Base-by-base conservation (phyloP, 2,888 invertebrate genomes). In the Melolontha melolontha region DNA sequence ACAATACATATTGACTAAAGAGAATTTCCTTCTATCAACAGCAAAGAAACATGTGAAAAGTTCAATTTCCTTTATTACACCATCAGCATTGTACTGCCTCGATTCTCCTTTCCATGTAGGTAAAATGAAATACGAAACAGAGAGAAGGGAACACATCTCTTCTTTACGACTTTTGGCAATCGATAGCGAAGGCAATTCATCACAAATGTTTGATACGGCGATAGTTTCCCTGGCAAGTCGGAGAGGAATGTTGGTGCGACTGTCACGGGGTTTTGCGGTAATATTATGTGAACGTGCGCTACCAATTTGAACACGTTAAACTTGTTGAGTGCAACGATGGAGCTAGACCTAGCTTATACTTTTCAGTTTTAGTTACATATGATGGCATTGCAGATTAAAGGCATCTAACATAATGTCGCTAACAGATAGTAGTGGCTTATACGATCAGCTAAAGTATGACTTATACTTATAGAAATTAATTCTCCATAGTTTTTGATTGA, bases 151-250 rank as follows among this genome's bases (percentile, higher is more conserved):
- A 41, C 69, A 67, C 66, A 69, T 67, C 62, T 63, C 62, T 63
- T 67, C 66, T 59, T 66, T 69, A 69, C 69, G 64, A 66, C 62
- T 40, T 44, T 40, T 54, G 29, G 51, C 55, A 70, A 73, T 73
- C 71, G 66, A 73, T 73, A 73, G 63, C 62, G 63, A 66, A 29
- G 67, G 70, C 73, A 74, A 75, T 75, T 73, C 74, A 75, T 75
- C 74, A 75, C 71, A 74, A 73, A 73, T 70, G 71, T 71, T 74
- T 71, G 73, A 75, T 74, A 67, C 71, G 71, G 67, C 66, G 67
- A 68, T 74, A 74, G 70, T 74, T 74, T 71, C 47, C 2, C 34
- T 14, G 27, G 47, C 34, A 47, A 47, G 59, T 62, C 17, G 22
- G 22, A 47, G 47, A 47, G 47, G 12, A 17, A 47, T 47, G 59